These are phyloP conservation scores for Pantherophis guttatus DNA, from an alignment of 2,113 vertebrate species.

Conservation along the genomic window DNA sequence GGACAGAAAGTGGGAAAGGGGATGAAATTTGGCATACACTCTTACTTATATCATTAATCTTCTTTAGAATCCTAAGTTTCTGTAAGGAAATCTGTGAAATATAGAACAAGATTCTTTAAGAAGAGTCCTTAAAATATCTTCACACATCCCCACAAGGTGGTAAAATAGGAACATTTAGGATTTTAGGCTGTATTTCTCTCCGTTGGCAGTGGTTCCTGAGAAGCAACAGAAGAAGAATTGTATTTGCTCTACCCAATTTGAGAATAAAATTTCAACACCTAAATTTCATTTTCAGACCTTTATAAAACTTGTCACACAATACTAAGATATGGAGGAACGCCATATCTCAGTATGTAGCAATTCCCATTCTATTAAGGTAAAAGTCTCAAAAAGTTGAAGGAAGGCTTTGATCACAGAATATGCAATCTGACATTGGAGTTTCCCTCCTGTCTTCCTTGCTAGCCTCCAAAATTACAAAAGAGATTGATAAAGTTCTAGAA, in stretches of 20 bases:
- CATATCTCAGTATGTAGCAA: not conserved
- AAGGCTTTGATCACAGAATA: not conserved
- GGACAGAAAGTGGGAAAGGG: conserved; percentile 35
- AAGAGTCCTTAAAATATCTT: not conserved
- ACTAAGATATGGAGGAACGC: not conserved
- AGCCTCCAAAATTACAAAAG: not conserved
- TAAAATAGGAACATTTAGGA: not conserved
- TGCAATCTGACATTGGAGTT: not conserved
- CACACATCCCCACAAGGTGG: not conserved
- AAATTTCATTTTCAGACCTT: not conserved
- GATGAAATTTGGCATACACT: conserved; percentile 52
- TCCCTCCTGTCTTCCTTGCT: not conserved
- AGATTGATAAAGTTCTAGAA: not conserved
- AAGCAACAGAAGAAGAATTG: not conserved
- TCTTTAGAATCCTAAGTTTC: conserved; percentile 22
- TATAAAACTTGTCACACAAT: not conserved
- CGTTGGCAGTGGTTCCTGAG: not conserved
- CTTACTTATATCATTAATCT: conserved; percentile 31
- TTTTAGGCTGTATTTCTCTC: not conserved
- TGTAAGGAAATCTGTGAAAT: conserved; percentile 7
- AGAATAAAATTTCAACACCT: not conserved
- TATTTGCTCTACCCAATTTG: not conserved
- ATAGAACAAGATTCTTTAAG: not conserved
- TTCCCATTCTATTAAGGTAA: not conserved
- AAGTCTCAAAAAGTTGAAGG: not conserved